Percentiles rank a stretch among this genome's conserved stretches.
phyloP scores from a whole-genome alignment of 2,113 vertebrate genomes.

The Amazona guildingii region DNA sequence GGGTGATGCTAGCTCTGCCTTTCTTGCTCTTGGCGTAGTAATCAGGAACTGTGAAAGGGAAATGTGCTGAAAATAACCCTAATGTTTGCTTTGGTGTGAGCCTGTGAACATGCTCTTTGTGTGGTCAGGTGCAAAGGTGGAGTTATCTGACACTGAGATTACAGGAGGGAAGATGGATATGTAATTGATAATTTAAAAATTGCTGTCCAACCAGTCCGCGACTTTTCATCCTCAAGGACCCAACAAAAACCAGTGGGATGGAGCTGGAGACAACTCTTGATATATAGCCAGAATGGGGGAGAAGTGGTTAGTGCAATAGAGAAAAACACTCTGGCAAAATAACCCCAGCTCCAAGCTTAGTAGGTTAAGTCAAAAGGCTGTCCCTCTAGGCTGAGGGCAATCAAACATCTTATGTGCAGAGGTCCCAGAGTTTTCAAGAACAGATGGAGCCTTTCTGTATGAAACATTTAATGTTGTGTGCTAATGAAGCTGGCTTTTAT shows the following conservation, averaged over 20 bases:
- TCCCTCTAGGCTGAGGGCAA: background rate
- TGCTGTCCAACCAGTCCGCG: background rate
- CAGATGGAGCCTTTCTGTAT: background rate
- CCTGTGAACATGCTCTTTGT: background rate
- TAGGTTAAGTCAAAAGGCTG: background rate
- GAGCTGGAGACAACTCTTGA: background rate
- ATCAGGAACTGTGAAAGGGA: background rate
- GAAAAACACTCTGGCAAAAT: background rate
- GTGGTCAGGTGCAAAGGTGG: background rate
- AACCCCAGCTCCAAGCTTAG: background rate
- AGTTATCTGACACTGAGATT: background rate
- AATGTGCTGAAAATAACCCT: background rate
- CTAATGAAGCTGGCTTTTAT: background rate
- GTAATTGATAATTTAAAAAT: background rate
- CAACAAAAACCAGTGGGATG: background rate
- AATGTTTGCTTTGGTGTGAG: background rate
- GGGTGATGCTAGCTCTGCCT: background rate
- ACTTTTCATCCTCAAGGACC: background rate
- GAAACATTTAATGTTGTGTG: conserved; percentile 24
- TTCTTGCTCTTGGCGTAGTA: background rate
- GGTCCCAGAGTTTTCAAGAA: conserved; percentile 5
- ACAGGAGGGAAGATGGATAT: background rate
- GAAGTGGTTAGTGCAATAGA: background rate
- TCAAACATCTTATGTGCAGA: background rate
- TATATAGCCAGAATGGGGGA: background rate